Evolutionary conservation across 1,140 invertebrate genomes (phyloP), one percentile per base, ranked within the genome.

Genomic region (Aplysia californica): DNA sequence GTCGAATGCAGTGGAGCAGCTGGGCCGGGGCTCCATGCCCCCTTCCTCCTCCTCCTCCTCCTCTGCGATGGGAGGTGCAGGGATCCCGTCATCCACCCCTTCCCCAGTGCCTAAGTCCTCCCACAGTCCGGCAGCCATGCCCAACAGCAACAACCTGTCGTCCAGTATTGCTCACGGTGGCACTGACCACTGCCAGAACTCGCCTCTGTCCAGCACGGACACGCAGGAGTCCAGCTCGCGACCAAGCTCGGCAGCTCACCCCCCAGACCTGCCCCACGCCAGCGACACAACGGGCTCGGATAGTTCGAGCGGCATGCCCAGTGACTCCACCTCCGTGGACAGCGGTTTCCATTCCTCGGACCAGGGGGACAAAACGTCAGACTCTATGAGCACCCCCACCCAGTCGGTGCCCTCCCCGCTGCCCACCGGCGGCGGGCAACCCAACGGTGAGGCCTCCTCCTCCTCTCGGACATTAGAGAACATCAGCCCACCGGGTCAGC

Each of bases 1-100:
- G 76, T 79, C 82, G 29, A 85, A 83, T 73, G 82, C 82, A 44
- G 79, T 80, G 58, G 82, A 83, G 76, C 82, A 81, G 74, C 72
- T 84, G 73, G 74, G 82, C n/a, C 64, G 70, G 66, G 79, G 75
- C 70, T 79, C 73, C 66, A 61, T 74, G 36, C 18, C 75, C 65
- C 70, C 70, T 55, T 77, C 65, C 50, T 76, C 58, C 66, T 3
- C 31, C 77, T n/a, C n/a, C n/a, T n/a, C n/a, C n/a, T n/a, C n/a
- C n/a, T n/a, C n/a, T n/a, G n/a, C n/a, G n/a, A n/a, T n/a, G n/a
- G n/a, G n/a, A n/a, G n/a, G n/a, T 64, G 67, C 74, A 64, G 36
- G 77, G 59, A 3, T 74, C 38, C 3, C 79, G 35, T 26, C 73
- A n/a, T 67, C 73, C 20, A 55, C 38, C 35, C 31, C 79, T 44